These are phyloP conservation scores for Phrynocephalus guinanensis DNA, from an alignment of 2,797 vertebrate species.

Conservation along the genomic window DNA sequence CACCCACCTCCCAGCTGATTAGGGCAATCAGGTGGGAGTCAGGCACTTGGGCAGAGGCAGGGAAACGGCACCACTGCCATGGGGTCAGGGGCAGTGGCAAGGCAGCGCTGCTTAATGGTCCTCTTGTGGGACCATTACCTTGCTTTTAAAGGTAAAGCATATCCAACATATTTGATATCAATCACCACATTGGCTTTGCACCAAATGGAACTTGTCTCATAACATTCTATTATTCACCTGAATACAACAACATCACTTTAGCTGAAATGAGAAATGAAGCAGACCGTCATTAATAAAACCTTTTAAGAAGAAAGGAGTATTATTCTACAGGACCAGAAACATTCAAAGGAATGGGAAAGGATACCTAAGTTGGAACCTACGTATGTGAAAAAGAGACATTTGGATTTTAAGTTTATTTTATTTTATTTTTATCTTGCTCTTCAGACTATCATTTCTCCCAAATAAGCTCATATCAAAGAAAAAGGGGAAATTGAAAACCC, in stretches of 20 bases:
- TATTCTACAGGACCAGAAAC: slow-evolving; percentile 25
- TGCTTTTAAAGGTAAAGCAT: slow-evolving; percentile 18
- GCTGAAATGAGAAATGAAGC: slow-evolving; percentile 9
- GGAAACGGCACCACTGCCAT: no score
- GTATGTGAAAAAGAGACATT: slow-evolving; percentile 24
- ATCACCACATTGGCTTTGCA: slow-evolving; percentile 1
- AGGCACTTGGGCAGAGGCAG: no score
- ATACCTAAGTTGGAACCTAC: slow-evolving; percentile 33
- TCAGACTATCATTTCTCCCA: background rate
- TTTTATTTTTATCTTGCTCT: background rate
- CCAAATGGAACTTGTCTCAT: background rate
- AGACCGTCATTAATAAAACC: slow-evolving; percentile 3
- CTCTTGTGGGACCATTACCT: background rate
- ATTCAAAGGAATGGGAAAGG: slow-evolving; percentile 49
- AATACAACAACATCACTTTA: slow-evolving; percentile 16
- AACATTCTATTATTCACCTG: slow-evolving; percentile 16
- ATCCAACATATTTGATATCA: slow-evolving; percentile 26
- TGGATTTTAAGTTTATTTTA: slow-evolving; percentile 11
- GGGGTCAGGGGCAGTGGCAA: no score
- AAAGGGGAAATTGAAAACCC: background rate
- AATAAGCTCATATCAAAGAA: background rate
- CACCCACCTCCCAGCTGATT: no score
- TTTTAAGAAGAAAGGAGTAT: slow-evolving; percentile 13
- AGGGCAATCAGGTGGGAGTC: no score
- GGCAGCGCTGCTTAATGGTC: no score